Percentiles rank a stretch among this genome's conserved stretches.
Conservation (phyloP, 2,797 vertebrate species). For the Yasuhikotakia modesta region DNA sequence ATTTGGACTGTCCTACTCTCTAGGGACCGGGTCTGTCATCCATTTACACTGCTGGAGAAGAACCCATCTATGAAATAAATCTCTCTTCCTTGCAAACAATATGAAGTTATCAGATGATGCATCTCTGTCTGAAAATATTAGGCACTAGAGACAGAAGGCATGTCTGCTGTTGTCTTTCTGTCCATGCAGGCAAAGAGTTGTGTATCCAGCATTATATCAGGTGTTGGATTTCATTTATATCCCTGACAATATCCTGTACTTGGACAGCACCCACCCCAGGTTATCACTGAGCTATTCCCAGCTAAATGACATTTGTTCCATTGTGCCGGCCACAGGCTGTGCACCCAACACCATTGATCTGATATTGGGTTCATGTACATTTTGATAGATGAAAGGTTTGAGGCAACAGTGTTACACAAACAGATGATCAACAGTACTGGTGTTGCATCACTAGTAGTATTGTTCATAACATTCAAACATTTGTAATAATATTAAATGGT, state of each 20-base stretch:
- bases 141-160: conserved; percentile 1
- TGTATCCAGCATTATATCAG: conserved; percentile 27
- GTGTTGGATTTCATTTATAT: conserved; percentile 38
- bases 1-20: conserved; percentile 33
- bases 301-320: neutral
- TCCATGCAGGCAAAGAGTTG: conserved; percentile 19
- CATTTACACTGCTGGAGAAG: conserved; percentile 13
- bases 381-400: conserved; percentile 3
- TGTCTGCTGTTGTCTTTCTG: conserved; percentile 37
- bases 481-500: no score
- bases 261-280: neutral
- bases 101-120: conserved; percentile 45
- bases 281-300: conserved; percentile 17
- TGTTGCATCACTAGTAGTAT: neutral
- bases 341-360: neutral
- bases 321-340: neutral
- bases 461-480: no score
- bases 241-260: conserved; percentile 26
- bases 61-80: conserved; percentile 35
- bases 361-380: neutral
- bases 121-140: conserved; percentile 41
- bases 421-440: neutral
- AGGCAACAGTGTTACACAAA: conserved; percentile 4
- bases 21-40: conserved; percentile 12
- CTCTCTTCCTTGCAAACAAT: conserved; percentile 18